Evolutionary conservation across 2,113 vertebrate species (phyloP), one percentile per base, ranked within the genome.

Genomic region (Cyphomyrus plagiostoma): DNA sequence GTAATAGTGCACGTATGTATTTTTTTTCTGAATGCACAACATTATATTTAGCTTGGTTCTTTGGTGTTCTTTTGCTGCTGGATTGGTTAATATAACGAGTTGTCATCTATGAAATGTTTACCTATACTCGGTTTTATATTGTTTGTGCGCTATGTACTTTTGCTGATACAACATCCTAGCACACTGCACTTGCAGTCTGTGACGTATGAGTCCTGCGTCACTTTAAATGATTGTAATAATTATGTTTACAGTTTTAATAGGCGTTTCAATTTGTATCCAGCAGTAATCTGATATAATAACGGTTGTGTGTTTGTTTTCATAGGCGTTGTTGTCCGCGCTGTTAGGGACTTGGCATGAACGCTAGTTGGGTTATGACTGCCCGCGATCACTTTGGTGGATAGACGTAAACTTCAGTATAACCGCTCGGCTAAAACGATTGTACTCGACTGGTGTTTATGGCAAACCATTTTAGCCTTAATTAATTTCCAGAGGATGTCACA

Each of bases 81-180:
- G 21, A 50, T 10, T 89, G 89, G 91, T 95, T 93, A 91, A 93
- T 94, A 93, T 91, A 95, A 93, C 94, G 94, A 94, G 92, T 56
- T 39, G 56, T 30, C 58, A 88, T 9, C 87, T 70, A 48, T 88
- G 11, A 70, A 6, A 23, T 46, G 13, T 45, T 88, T 52, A 52
- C 17, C 13, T 19, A 80, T 80, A 42, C 35, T 11, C 6, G 15
- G 35, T 42, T 80, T 39, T 19, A 39, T 42, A 15, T 42, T 30
- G 70, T 15, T 42, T 23, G 10, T 84, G 82, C 17, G 4, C 8
- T 82, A 39, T 82, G 77, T 45, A 82, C 39, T 82, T 84, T 10
- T 84, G 35, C 23, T 84, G 21, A n/a, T 45, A 8, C 45, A n/a
- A 19, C 70, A 77, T 35, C 74, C 62, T 70, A 70, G 62, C 62